These are phyloP conservation scores for Epirrhoe alternata DNA, from an alignment of 2,888 invertebrate genomes.

Conservation along the genomic window DNA sequence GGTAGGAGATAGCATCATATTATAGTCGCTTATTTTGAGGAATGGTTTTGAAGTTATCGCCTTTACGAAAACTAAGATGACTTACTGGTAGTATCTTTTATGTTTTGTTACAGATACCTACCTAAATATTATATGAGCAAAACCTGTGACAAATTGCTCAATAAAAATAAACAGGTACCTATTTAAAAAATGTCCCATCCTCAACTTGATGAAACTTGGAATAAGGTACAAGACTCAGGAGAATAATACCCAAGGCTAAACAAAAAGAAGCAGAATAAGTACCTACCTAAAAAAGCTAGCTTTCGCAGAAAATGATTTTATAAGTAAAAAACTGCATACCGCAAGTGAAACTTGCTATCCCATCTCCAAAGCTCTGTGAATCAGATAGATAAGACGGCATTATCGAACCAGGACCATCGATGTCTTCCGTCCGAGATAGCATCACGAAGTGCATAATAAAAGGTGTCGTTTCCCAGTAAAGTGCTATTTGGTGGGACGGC, in stretches of 20 bases:
- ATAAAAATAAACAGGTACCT: conserved; percentile 21
- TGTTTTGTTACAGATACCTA: no score
- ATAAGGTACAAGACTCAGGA: background rate
- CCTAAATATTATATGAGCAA: conserved; percentile 1
- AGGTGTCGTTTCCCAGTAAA: conserved; percentile 63
- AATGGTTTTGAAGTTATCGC: background rate
- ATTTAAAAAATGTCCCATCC: conserved; percentile 4
- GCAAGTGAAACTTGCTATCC: no score
- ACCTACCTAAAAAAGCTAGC: no score
- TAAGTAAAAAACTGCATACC: no score
- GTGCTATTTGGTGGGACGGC: conserved; percentile 55
- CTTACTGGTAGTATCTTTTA: background rate
- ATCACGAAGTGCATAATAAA: conserved; percentile 63
- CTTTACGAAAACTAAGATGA: background rate
- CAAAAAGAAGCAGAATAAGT: no score
- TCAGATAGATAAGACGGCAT: background rate
- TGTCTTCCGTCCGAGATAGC: conserved; percentile 54
- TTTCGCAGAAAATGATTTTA: no score
- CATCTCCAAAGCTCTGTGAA: background rate
- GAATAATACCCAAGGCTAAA: no score
- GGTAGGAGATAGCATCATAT: no score
- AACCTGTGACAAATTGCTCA: background rate
- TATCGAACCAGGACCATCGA: conserved; percentile 12
- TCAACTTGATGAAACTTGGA: no score
- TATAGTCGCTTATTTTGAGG: background rate